phyloP scores from a whole-genome alignment of 2,113 vertebrate species.

The Nannospalax galili region DNA sequence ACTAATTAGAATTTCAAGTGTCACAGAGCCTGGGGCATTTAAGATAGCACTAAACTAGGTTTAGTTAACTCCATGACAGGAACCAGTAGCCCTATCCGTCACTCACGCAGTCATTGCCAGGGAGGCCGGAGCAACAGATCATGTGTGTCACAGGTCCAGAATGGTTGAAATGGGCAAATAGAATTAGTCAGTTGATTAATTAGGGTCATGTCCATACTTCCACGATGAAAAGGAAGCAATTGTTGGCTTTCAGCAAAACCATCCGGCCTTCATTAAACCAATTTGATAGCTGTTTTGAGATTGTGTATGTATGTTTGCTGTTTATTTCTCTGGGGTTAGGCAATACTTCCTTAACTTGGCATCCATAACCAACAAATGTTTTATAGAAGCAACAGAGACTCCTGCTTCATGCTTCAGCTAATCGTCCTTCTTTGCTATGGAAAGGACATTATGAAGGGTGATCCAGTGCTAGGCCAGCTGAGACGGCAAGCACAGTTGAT shows the following conservation, averaged over 20 bases:
- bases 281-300: conserved; percentile 48
- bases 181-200: conserved; percentile 67
- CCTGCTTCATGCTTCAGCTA: conserved; percentile 4
- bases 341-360: conserved; percentile 45
- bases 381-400: conserved; percentile 26
- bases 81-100: conserved; percentile 27
- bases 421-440: conserved; percentile 2
- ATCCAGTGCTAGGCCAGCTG: conserved; percentile 1
- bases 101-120: not conserved
- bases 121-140: conserved; percentile 31
- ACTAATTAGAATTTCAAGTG: conserved; percentile 82
- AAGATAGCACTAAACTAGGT: conserved; percentile 65
- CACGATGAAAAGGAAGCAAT: conserved; percentile 42
- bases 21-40: conserved; percentile 64
- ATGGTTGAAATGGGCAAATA: conserved; percentile 29
- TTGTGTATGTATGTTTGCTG: conserved; percentile 46
- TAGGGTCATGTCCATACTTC: conserved; percentile 46
- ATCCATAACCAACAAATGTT: conserved; percentile 8
- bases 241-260: conserved; percentile 58
- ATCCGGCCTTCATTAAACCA: conserved; percentile 49
- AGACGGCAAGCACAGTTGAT: not conserved
- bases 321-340: conserved; percentile 64
- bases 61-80: conserved; percentile 59
- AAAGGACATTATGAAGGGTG: conserved; percentile 17
- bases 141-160: conserved; percentile 14